These are phyloP conservation scores for Yoshiicerus persimilis DNA, from an alignment of 1,140 invertebrate species.

Conservation along the genomic window DNA sequence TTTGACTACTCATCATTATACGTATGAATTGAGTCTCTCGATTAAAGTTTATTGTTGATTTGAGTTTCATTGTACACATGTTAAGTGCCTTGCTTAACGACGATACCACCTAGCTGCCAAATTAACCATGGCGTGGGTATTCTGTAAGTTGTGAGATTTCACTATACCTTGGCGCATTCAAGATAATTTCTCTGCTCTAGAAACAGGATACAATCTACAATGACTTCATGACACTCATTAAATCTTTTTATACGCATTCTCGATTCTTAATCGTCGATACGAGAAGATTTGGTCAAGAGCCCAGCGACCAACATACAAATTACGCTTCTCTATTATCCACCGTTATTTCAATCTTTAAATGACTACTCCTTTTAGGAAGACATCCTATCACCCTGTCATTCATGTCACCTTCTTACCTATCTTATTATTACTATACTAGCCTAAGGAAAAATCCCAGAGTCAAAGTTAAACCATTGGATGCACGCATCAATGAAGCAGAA, in stretches of 20 bases:
- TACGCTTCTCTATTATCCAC: background rate
- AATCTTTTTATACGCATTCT: background rate
- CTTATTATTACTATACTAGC: background rate
- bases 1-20: background rate
- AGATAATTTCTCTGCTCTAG: background rate
- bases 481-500: background rate
- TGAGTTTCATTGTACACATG: background rate
- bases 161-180: background rate
- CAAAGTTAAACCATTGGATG: background rate
- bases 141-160: background rate
- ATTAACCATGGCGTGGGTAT: background rate
- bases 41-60: background rate
- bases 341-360: background rate
- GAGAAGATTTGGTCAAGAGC: background rate
- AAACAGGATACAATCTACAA: background rate
- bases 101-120: background rate
- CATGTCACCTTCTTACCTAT: background rate
- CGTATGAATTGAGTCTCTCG: background rate
- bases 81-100: too few relatives aligned
- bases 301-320: background rate
- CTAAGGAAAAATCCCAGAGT: background rate
- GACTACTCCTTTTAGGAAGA: background rate
- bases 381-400: background rate
- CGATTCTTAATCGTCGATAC: too few relatives aligned
- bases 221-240: background rate